Base-by-base conservation (phyloP, 1,140 invertebrate genomes). In the Tetranychus cinnabarinus region DNA sequence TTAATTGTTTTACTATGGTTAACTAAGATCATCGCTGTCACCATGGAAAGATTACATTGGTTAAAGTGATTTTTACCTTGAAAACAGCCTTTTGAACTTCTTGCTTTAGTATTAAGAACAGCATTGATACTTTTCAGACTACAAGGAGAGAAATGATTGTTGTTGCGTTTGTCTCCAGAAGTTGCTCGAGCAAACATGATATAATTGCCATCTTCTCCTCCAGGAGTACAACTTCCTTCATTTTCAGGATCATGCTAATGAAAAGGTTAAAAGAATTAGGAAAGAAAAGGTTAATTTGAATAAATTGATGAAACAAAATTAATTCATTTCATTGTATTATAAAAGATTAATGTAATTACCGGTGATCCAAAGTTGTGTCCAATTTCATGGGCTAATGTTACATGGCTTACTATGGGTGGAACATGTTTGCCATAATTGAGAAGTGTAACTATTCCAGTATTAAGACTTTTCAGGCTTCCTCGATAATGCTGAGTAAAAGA, bases 361-460 rank as follows among this genome's bases (percentile, higher is more conserved):
- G 89, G 88, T 64, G 92, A 96, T 59, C 95, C 95, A 76, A 98
- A 98, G 74, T 97, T 99, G 70, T 98, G 95, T 3, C 95, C 95
- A 69, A 98, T 96, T 76, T 99, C 95, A 73, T 98, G 95, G 23
- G 95, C 95, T 62, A 99, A 78, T 10, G 95, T 98, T 56, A 98
- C 88, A 73, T 97, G 91, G 10, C 89, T 95, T n/a, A 98, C 93
- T 36, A 88, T 88, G 31, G 86, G 89, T 65, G 85, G 90, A n/a
- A 98, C 93, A 73, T 93, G 86, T 75, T 97, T 96, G 42, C 92
- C 91, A 76, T 98, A 98, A 76, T 99, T 99, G 42, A 98, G 76
- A 58, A 97, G 76, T 35, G 93, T 97, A 39, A 98, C 88, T 67
- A 99, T 96, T 59, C 95, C 95, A 1, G 93, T 98, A 74, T 98